A percentile compares a stretch with the other conserved stretches of the same genome.
Evolutionary conservation across 1,140 invertebrate species (phyloP).

Genomic region (Formica selysi): DNA sequence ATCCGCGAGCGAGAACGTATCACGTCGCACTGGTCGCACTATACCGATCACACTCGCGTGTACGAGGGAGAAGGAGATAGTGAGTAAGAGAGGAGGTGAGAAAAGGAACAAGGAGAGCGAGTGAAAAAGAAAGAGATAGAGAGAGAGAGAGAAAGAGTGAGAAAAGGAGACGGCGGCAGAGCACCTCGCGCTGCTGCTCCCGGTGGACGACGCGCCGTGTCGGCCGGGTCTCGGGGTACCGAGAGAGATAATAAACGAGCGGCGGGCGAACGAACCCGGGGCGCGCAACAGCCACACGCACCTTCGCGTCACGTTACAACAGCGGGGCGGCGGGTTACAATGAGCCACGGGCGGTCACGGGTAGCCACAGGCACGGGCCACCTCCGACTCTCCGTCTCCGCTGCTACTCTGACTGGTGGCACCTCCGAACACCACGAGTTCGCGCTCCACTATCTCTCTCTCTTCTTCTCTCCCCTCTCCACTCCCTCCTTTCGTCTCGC

Average conservation of each 20-base stretch:
- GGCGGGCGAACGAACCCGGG: constrained; percentile 46
- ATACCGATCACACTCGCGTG: constrained; percentile 62
- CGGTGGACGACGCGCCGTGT: constrained; percentile 39
- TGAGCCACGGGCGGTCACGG: constrained; percentile 73
- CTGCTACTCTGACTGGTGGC: constrained; percentile 72
- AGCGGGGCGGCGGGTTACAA: constrained; percentile 70
- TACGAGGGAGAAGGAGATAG: constrained; percentile 26
- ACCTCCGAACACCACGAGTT: constrained; percentile 73
- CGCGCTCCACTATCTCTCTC: constrained; percentile 54
- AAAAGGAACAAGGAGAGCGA: not conserved
- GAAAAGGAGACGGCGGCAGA: not conserved
- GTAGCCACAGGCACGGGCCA: constrained; percentile 75
- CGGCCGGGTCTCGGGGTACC: constrained; percentile 30
- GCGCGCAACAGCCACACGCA: constrained; percentile 65
- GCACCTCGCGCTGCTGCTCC: constrained; percentile 50
- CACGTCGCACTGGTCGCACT: constrained; percentile 62
- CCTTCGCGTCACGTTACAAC: constrained; percentile 80
- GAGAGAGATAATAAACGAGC: constrained; percentile 43
- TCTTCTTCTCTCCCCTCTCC: constrained; percentile 7
- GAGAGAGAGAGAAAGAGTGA: not conserved
- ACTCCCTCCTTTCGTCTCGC: not conserved
- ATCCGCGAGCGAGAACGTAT: constrained; percentile 50
- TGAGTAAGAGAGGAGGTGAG: not conserved
- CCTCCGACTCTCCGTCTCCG: constrained; percentile 75
- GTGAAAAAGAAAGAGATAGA: not conserved